A percentile compares a stretch with the other conserved stretches of the same genome.
phyloP scores from a whole-genome alignment of 2,113 vertebrate species.

The Brachypodius melanocephalos region DNA sequence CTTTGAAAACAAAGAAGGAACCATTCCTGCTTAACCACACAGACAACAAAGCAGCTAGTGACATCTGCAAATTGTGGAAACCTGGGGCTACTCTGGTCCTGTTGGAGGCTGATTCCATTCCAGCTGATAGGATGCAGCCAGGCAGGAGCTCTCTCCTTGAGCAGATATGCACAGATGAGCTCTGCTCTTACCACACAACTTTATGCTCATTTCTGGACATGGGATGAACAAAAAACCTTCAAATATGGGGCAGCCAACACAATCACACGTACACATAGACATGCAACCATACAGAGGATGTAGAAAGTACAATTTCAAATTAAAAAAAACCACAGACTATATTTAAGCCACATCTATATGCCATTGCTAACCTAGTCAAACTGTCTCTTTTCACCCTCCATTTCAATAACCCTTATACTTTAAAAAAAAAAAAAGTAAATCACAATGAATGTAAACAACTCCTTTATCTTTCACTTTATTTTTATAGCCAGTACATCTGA shows the following conservation, averaged over 20 bases:
- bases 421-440: not conserved
- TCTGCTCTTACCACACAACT: not conserved
- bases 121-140: not conserved
- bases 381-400: not conserved
- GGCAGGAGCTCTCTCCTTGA: not conserved
- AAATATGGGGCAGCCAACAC: not conserved
- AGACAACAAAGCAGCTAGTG: not conserved
- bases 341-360: not conserved
- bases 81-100: not conserved
- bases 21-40: not conserved
- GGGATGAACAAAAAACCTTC: not conserved
- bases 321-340: not conserved
- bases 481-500: slow-evolving; percentile 29
- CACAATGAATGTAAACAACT: slow-evolving; percentile 8
- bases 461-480: slow-evolving; percentile 34
- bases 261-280: fast-evolving
- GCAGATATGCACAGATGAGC: not conserved
- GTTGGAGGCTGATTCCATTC: not conserved
- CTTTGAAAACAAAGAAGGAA: not conserved
- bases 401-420: not conserved
- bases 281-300: not conserved
- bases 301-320: not conserved
- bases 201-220: not conserved
- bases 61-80: not conserved
- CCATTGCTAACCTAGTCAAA: not conserved